Base-by-base conservation (phyloP, 2,888 invertebrate genomes). In the Coleophora flavipennella region DNA sequence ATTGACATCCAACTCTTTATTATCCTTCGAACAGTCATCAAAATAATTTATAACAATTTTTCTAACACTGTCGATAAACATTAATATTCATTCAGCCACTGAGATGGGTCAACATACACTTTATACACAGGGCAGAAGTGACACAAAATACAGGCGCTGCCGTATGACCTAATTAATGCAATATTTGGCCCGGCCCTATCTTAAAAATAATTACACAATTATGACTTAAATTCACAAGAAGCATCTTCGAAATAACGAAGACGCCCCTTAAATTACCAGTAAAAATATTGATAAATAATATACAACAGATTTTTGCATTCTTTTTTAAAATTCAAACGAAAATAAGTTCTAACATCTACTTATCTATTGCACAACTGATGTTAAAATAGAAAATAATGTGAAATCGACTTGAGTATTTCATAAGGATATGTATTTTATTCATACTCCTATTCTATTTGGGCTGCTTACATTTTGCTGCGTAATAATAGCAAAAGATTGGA, bases 21-120 rank as follows among this genome's bases (percentile, higher is more conserved):
- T 86, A 84, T 85, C 79, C 70, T 85, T 85, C 80, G 84, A 85
- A 85, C 85, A 85, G 85, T 86, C 85, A 85, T 86, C 85, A 86
- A 86, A 85, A 86, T 85, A 86, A 86, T 86, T 86, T 86, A 85
- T 85, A 85, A 86, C 85, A 84, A 85, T 83, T 85, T 20, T 85
- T 84, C 84, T 83, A 83, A 84, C 83, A 84, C 83, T 84, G 84
- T 79, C 75, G 78, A 78, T 80, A 72, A 81, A 81, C 80, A 84
- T 81, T 72, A 74, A 78, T 77, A 72, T 70, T 68, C 79, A 81
- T 74, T 78, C 81, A 79, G 71, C 76, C 83, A 80, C 78, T 76
- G 79, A 81, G 80, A 79, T 81, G 80, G 73, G 78, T 51, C 72
- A 69, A 54, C 66, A 68, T 64, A 73, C 72, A 70, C 59, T 70